Base-by-base conservation (phyloP, 92 coral and sea anemone species). In the Virgularia gustaviana region DNA sequence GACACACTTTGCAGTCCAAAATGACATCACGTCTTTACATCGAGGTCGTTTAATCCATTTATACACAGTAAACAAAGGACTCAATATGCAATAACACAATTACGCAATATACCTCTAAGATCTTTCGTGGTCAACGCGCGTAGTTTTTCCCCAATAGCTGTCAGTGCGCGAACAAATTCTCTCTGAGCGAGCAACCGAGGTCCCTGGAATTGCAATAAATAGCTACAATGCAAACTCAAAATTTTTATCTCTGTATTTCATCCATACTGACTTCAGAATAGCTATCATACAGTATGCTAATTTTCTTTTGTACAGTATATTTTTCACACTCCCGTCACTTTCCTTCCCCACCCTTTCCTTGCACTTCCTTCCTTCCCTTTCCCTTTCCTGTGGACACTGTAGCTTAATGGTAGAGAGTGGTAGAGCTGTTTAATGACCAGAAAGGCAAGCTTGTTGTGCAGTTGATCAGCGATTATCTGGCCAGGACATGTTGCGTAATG, bases 111-210 rank as follows among this genome's bases (percentile, higher is more conserved):
- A 92, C 98, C 90, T 80, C 89, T 92, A 7, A 92, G 86, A 33
- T 92, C 96, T 64, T 89, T 92, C 31, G 98, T 92, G 34, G 96
- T 92, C 12, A 89, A 65, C 28, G 92, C 64, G 19, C 89, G 83
- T 4, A 92, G 88, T 64, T 91, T 89, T 79, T 82, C 86, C 31
- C 98, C 98, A 1, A 89, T 78, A 36, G 96, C 82, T 33, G 86
- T 86, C 54, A 92, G 57, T 1, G 96, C 96, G 70, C 84, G 82
- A 23, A 92, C 90, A 80, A 92, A 92, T 56, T 92, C 98, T 65
- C 98, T 79, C 73, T 92, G 92, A 43, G 98, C 98, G 24, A 83
- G 79, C 41, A 92, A 89, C 73, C 90, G 79, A 72, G 98, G 96
- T 54, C 90, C 86, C 98, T 92, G 68, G 11, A 24, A 7, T 23